Conservation (phyloP, 2,888 invertebrate species). For the Hypomecis punctinalis region DNA sequence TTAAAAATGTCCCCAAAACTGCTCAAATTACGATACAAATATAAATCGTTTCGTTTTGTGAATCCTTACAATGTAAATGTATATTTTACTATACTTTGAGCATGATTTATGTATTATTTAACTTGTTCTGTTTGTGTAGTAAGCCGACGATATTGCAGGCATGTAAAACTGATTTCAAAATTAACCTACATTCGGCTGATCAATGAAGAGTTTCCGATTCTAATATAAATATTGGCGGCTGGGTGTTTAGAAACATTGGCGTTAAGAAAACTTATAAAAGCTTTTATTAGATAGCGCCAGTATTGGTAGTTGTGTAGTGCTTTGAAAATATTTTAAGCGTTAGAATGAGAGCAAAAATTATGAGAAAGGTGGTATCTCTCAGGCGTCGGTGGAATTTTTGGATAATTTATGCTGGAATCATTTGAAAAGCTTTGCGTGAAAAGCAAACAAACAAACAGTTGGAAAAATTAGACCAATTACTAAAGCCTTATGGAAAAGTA, state of each 20-base stretch:
- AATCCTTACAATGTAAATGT: constrained; percentile 69
- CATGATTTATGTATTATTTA: constrained; percentile 73
- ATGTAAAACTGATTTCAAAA: constrained; percentile 30
- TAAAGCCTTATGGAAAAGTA: too few relatives aligned
- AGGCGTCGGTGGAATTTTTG: too few relatives aligned
- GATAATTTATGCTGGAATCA: too few relatives aligned
- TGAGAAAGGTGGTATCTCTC: too few relatives aligned
- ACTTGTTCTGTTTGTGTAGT: constrained; percentile 61
- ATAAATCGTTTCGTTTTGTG: constrained; percentile 56
- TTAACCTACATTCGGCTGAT: constrained; percentile 22
- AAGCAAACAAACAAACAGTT: too few relatives aligned
- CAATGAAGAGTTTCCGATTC: constrained; percentile 26
- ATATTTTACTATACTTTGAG: constrained; percentile 49
- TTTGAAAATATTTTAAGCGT: background rate
- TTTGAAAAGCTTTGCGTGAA: too few relatives aligned
- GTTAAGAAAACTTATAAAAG: constrained; percentile 27
- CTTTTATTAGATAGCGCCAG: constrained; percentile 15
- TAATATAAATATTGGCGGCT: constrained; percentile 24
- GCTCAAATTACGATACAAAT: constrained; percentile 47
- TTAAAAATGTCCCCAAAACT: constrained; percentile 50
- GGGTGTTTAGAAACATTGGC: constrained; percentile 21
- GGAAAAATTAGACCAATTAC: too few relatives aligned
- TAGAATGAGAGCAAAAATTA: background rate
- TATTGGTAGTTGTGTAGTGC: background rate
- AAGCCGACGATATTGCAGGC: constrained; percentile 48